Conservation (phyloP, 2,888 invertebrate species). For the Papilio elwesi region DNA sequence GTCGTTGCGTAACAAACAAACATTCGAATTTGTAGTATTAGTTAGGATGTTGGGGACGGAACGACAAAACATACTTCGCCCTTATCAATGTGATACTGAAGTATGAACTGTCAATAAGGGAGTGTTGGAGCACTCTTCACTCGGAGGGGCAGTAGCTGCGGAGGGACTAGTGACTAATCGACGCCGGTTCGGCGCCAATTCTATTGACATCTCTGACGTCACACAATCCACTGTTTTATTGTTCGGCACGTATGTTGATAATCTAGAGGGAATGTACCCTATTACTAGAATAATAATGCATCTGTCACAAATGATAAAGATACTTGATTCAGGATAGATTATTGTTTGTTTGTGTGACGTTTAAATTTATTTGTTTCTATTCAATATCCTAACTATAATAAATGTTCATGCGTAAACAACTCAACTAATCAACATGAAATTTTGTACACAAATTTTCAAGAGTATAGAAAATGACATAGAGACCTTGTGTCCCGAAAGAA, state of each 20-base stretch:
- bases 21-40: neutral
- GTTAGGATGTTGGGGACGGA: neutral
- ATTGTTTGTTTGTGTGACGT: neutral
- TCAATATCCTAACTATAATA: no score
- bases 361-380: no score
- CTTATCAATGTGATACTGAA: neutral
- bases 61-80: neutral
- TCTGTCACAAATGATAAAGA: neutral
- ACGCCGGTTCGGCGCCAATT: slow-evolving; percentile 32
- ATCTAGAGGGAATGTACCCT: neutral
- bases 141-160: neutral
- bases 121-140: slow-evolving; percentile 15
- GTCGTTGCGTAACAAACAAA: neutral
- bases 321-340: neutral
- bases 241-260: slow-evolving; percentile 9
- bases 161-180: slow-evolving; percentile 33
- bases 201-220: slow-evolving; percentile 30
- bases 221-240: slow-evolving; percentile 20
- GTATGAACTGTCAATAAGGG: slow-evolving; percentile 7
- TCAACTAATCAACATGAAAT: no score
- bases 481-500: no score
- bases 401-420: no score
- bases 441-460: no score
- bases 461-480: no score
- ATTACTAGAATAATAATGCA: neutral